Evolutionary conservation across 2,888 invertebrate species (phyloP).

Genomic region (Brachypalpus laphriformis): DNA sequence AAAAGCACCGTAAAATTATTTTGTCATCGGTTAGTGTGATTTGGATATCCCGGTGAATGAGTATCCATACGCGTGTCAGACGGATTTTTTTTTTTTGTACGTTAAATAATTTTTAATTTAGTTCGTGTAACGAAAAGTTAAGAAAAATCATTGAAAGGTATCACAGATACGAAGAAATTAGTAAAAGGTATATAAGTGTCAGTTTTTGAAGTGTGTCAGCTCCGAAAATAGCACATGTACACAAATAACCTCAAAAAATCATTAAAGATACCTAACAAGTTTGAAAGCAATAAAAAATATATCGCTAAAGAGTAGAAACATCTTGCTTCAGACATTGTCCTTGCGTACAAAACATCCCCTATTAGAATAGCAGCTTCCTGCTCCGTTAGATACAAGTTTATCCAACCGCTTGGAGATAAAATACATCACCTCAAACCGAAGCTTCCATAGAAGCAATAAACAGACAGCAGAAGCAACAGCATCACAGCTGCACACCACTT

Average conservation of each 20-base stretch:
- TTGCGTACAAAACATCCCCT: not conserved
- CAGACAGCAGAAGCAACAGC: slow-evolving; percentile 7
- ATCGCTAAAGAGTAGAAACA: not conserved
- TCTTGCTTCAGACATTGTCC: not conserved
- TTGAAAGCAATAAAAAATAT: not conserved
- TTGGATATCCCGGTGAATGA: slow-evolving; percentile 21
- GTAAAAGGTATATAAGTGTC: not conserved
- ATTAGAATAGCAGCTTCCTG: not conserved
- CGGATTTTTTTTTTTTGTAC: not conserved
- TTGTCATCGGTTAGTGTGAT: slow-evolving; percentile 21
- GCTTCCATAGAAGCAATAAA: not conserved
- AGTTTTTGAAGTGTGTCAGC: no score
- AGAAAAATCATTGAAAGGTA: no score
- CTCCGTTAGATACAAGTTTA: slow-evolving; percentile 50
- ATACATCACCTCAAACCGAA: slow-evolving; percentile 23
- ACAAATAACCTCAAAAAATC: not conserved
- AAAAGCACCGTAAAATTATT: not conserved
- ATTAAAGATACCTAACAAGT: not conserved
- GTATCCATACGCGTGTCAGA: slow-evolving; percentile 6
- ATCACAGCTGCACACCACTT: not conserved
- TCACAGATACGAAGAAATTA: no score
- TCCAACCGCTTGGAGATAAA: slow-evolving; percentile 74
- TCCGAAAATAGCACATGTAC: not conserved
- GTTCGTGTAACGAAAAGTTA: no score
- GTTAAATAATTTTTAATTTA: not conserved